These are phyloP conservation scores for Callipepla squamata DNA, from an alignment of 2,113 vertebrate genomes.

Conservation along the genomic window DNA sequence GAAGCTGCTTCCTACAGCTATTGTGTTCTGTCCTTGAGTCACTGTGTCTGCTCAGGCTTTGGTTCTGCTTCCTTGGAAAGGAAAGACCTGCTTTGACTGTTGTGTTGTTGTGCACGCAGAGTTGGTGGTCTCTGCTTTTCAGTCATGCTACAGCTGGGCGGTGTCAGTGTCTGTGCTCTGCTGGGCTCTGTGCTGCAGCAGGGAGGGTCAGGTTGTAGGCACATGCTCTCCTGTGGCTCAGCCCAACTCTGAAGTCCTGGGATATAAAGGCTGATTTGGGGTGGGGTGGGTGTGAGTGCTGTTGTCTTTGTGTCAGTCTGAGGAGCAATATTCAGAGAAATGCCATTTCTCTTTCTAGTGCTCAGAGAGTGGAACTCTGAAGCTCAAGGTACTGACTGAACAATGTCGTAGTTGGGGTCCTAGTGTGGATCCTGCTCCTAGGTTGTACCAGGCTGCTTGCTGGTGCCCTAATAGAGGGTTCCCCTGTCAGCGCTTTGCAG, in stretches of 20 bases:
- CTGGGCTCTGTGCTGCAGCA: not conserved
- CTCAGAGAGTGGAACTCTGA: not conserved
- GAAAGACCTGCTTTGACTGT: not conserved
- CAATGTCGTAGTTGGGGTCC: accelerated
- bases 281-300: not conserved
- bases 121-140: not conserved
- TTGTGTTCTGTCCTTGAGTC: not conserved
- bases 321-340: not conserved
- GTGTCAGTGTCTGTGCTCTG: not conserved
- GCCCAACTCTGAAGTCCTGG: not conserved
- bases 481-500: too few species aligned
- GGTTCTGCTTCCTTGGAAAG: not conserved
- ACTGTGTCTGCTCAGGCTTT: not conserved
- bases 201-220: not conserved
- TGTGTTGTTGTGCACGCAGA: not conserved
- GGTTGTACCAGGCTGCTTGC: not conserved
- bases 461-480: not conserved
- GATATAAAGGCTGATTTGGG: not conserved
- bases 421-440: not conserved
- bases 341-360: accelerated
- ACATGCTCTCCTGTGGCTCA: not conserved
- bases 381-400: not conserved
- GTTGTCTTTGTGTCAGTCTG: not conserved
- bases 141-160: not conserved
- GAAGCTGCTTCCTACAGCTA: constrained; percentile 2